Conservation (phyloP, 2,113 vertebrate species). For the Gulo gulo region DNA sequence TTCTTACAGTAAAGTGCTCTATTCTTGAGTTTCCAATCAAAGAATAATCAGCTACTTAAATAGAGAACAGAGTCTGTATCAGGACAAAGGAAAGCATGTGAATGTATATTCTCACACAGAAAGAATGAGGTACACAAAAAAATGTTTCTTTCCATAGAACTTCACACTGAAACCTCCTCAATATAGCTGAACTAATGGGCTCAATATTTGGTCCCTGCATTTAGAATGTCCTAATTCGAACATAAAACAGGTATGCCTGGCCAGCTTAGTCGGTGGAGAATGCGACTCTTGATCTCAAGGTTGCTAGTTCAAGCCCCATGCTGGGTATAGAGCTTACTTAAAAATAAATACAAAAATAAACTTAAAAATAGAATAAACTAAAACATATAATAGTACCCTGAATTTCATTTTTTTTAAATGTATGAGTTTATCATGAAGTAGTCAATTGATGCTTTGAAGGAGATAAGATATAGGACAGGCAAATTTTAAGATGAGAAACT, state of each 20-base stretch:
- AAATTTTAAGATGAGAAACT: not conserved
- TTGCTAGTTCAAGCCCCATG: not conserved
- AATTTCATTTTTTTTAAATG: not conserved
- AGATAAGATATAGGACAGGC: not conserved
- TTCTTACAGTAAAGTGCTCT: not conserved
- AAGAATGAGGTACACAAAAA: not conserved
- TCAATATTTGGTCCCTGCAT: not conserved
- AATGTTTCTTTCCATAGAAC: not conserved
- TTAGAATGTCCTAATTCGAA: not conserved
- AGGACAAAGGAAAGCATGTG: not conserved
- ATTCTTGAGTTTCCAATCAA: not conserved
- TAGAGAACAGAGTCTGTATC: not conserved
- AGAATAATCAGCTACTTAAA: slow-evolving; percentile 40
- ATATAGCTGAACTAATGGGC: not conserved
- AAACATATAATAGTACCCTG: not conserved
- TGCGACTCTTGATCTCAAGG: not conserved
- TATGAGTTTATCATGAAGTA: not conserved
- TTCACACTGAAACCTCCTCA: not conserved
- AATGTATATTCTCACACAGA: not conserved
- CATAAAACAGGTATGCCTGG: not conserved
- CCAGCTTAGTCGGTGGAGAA: not conserved
- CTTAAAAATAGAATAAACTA: not conserved
- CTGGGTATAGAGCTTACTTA: not conserved
- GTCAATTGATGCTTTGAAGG: not conserved
- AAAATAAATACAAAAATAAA: not conserved